These are phyloP conservation scores for Napeogenes inachia DNA, from an alignment of 2,888 invertebrate genomes.

Conservation along the genomic window DNA sequence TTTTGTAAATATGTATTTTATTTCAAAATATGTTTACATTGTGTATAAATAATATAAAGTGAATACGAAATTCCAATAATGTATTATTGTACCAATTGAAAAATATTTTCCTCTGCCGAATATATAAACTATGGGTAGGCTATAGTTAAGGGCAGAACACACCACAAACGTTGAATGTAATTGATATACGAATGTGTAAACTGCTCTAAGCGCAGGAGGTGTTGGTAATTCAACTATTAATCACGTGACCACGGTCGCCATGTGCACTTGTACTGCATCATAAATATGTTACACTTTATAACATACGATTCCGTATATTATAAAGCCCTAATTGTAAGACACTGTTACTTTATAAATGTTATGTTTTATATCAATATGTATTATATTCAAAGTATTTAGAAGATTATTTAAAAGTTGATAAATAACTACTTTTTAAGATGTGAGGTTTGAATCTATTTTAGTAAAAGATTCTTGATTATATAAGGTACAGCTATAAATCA, in stretches of 20 bases:
- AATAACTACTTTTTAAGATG: too few species aligned
- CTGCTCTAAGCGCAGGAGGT: constrained; percentile 41
- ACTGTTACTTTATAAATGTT: not conserved
- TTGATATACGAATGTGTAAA: constrained; percentile 15
- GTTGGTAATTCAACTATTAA: constrained; percentile 65
- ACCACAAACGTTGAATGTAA: constrained; percentile 9
- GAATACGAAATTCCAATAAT: too few species aligned
- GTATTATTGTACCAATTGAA: too few species aligned
- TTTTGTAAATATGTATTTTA: too few species aligned
- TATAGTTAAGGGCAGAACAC: too few species aligned
- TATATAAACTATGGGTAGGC: not conserved
- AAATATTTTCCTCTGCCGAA: not conserved
- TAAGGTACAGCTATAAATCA: too few species aligned
- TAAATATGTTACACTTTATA: constrained; percentile 45
- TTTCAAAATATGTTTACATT: too few species aligned
- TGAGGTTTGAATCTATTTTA: too few species aligned
- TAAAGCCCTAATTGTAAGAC: not conserved
- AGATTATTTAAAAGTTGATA: too few species aligned
- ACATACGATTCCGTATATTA: constrained; percentile 32
- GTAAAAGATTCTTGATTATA: too few species aligned
- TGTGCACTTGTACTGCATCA: constrained; percentile 61
- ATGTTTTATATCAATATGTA: too few species aligned
- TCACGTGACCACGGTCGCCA: constrained; percentile 55
- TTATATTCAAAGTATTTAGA: not conserved
- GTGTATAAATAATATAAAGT: too few species aligned